A percentile compares a stretch with the other conserved stretches of the same genome.
phyloP scores from a whole-genome alignment of 2,888 invertebrate species.

The Trisateles emortualis region DNA sequence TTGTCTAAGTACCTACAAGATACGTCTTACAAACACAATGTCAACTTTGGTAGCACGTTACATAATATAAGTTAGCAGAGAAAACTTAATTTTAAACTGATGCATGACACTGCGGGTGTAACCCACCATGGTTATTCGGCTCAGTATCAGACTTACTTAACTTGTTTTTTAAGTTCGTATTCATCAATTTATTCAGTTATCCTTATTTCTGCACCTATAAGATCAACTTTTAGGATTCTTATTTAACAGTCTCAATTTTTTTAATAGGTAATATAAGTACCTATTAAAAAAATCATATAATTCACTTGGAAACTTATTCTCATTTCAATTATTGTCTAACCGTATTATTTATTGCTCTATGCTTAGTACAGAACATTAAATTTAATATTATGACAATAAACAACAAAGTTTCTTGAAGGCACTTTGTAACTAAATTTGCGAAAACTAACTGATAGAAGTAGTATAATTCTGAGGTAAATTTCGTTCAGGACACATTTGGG shows the following conservation, averaged over 20 bases:
- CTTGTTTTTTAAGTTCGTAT: not conserved
- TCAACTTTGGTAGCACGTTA: constrained; percentile 30
- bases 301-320: too few species aligned
- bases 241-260: too few species aligned
- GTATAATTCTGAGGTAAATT: not conserved
- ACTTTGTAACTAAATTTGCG: not conserved
- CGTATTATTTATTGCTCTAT: too few species aligned
- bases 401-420: not conserved
- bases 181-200: too few species aligned
- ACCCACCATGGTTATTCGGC: constrained; percentile 25
- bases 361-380: too few species aligned
- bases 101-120: constrained; percentile 16
- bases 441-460: not conserved
- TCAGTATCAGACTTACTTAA: constrained; percentile 3
- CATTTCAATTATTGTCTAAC: too few species aligned
- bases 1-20: constrained; percentile 13
- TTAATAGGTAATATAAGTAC: too few species aligned
- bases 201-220: too few species aligned
- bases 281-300: too few species aligned
- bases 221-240: too few species aligned
- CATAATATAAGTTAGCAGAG: constrained; percentile 21
- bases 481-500: not conserved
- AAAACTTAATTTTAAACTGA: constrained; percentile 33
- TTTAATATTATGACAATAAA: not conserved
- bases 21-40: constrained; percentile 27